phyloP scores from a whole-genome alignment of 2,888 invertebrate genomes.

The Syrista parreyssii region DNA sequence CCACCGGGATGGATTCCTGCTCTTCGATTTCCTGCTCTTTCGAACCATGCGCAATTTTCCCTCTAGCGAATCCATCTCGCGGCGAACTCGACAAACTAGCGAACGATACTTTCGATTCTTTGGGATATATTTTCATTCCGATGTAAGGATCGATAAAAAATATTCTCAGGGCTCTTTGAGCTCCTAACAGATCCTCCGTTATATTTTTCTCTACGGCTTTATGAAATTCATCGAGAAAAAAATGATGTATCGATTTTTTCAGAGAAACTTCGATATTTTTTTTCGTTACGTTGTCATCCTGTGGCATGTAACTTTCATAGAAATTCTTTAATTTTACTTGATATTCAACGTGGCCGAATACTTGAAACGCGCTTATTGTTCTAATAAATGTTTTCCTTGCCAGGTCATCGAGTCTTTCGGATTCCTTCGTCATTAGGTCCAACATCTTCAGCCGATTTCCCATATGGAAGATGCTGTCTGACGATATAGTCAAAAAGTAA shows the following conservation, averaged over 20 bases:
- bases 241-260: neutral
- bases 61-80: neutral
- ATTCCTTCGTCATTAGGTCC: slow-evolving; percentile 42
- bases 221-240: slow-evolving; percentile 34
- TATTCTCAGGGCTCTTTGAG: slow-evolving; percentile 35
- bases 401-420: slow-evolving; percentile 26
- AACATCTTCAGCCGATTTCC: slow-evolving; percentile 42
- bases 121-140: neutral
- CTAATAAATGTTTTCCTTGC: slow-evolving; percentile 26
- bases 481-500: slow-evolving; percentile 34
- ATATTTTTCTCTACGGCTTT: slow-evolving; percentile 6
- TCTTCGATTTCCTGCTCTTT: neutral
- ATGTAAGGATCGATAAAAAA: slow-evolving; percentile 40
- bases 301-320: slow-evolving; percentile 41
- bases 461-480: slow-evolving; percentile 41
- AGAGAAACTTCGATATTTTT: slow-evolving; percentile 22
- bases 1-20: neutral
- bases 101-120: neutral
- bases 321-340: slow-evolving; percentile 25
- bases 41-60: neutral
- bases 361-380: slow-evolving; percentile 27
- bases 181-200: neutral
- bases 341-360: slow-evolving; percentile 39
- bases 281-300: neutral
- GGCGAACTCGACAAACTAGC: neutral